Evolutionary conservation across 2,113 vertebrate species (phyloP).

Genomic region (Podocnemis expansa): DNA sequence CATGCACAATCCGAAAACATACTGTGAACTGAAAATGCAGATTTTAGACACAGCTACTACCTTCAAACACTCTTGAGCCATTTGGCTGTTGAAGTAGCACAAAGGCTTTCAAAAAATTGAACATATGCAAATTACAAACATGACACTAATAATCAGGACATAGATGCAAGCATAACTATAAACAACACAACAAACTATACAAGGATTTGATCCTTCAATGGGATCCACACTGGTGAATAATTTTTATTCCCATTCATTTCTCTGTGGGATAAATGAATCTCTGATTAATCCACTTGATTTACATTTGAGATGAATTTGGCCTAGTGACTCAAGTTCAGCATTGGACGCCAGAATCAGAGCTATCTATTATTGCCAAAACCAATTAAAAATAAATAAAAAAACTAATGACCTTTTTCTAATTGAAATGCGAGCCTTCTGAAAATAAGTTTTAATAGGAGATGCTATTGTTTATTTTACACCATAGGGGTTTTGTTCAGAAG

Average conservation of each 20-base stretch:
- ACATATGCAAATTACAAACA: not conserved
- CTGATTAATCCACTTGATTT: not conserved
- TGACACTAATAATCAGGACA: conserved; percentile 16
- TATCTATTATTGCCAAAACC: not conserved
- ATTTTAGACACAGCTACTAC: not conserved
- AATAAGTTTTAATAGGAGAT: not conserved
- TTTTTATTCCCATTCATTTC: conserved; percentile 18
- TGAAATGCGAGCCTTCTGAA: not conserved
- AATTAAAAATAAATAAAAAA: no score
- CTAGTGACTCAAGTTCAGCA: not conserved
- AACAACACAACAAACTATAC: conserved; percentile 2
- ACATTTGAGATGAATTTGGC: not conserved
- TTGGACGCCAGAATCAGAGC: conserved; percentile 14
- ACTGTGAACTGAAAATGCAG: conserved; percentile 8
- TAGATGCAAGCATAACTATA: not conserved
- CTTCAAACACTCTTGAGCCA: not conserved
- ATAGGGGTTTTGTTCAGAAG: not conserved
- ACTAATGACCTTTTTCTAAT: conserved; percentile 19
- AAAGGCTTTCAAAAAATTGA: not conserved
- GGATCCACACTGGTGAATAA: not conserved
- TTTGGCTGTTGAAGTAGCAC: not conserved
- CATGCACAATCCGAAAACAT: not conserved
- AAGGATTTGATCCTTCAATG: conserved; percentile 16
- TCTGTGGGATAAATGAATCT: conserved; percentile 50
- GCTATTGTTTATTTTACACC: not conserved